phyloP scores from a whole-genome alignment of 1,140 invertebrate species.

The Myzus persicae region DNA sequence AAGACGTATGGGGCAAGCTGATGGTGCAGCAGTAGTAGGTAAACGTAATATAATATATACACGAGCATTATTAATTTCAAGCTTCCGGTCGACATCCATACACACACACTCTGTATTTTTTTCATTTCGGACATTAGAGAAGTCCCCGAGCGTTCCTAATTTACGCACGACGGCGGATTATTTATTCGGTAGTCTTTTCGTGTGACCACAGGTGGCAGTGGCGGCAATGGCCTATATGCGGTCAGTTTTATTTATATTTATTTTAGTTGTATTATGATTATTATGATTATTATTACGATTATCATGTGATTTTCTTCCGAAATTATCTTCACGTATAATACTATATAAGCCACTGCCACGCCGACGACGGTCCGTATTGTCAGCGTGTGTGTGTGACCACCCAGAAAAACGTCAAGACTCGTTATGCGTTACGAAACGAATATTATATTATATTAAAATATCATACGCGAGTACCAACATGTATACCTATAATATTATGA shows the following conservation, averaged over 20 bases:
- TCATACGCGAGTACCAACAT: not conserved
- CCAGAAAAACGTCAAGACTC: conserved; percentile 56
- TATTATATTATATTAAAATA: conserved; percentile 38
- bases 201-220: conserved; percentile 30
- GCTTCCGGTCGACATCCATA: conserved; percentile 34
- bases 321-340: not conserved
- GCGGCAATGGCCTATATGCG: conserved; percentile 23
- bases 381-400: conserved; percentile 27
- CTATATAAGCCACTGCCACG: not conserved
- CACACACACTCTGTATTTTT: not conserved
- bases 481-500: not conserved
- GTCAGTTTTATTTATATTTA: conserved; percentile 25
- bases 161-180: conserved; percentile 24
- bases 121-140: not conserved
- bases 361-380: not conserved
- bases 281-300: conserved; percentile 27
- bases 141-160: not conserved
- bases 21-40: not conserved
- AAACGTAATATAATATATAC: conserved; percentile 35
- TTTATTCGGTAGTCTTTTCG: conserved; percentile 47
- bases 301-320: conserved; percentile 25
- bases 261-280: conserved; percentile 19
- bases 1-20: not conserved
- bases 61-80: conserved; percentile 20
- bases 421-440: conserved; percentile 46